Conservation (phyloP, 2,797 vertebrate species). For the Urocyon cinereoargenteus region DNA sequence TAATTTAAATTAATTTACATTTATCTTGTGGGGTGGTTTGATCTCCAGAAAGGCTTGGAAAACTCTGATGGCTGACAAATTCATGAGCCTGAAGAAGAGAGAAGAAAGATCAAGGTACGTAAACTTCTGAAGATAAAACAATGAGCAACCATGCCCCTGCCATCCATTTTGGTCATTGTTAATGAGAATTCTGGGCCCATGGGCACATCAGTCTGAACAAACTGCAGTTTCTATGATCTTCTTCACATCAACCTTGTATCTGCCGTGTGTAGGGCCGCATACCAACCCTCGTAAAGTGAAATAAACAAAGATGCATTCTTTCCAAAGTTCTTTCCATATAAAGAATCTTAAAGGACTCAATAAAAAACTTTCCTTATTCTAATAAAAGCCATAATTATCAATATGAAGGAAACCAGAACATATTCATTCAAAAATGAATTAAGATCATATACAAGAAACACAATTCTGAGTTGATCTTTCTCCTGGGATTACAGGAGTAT, state of each 20-base stretch:
- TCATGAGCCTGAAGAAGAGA: neutral
- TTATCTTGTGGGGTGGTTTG: neutral
- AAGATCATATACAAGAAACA: neutral
- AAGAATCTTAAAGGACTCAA: neutral
- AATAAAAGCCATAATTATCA: neutral
- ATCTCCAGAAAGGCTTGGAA: neutral
- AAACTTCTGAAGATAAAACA: neutral
- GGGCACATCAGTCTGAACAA: neutral
- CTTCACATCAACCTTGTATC: neutral
- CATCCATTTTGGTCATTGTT: neutral
- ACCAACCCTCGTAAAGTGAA: neutral
- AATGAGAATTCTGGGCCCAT: neutral
- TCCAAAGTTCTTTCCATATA: neutral
- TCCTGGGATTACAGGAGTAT: neutral
- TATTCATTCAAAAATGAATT: neutral
- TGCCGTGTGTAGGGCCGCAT: neutral
- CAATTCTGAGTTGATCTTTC: neutral
- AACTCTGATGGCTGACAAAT: neutral
- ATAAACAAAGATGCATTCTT: neutral
- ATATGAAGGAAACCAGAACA: neutral
- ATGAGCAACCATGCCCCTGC: rapidly evolving
- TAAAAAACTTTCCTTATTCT: neutral
- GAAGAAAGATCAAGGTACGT: rapidly evolving
- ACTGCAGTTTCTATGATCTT: neutral
- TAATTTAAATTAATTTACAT: neutral